Evolutionary conservation across 1,140 invertebrate species (phyloP), one percentile per base, ranked within the genome.

Genomic region (Formica selysi): DNA sequence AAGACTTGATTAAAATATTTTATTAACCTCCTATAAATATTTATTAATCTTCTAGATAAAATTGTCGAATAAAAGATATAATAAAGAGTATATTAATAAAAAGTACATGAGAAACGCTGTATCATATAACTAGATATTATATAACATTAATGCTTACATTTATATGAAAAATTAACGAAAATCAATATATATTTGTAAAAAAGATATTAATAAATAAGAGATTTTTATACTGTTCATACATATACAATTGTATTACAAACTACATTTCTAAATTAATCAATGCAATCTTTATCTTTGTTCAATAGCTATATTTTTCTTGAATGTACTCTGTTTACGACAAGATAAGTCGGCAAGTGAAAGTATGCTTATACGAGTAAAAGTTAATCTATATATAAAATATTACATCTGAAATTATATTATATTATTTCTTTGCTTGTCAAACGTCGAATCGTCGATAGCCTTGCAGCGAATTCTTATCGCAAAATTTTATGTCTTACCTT

Each of bases 381-480:
- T 11, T 74, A 19, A 51, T 51, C 48, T 57, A 36, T 11, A 1
- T 57, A n/a, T 11, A 22, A 59, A 38, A 32, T 6, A 22, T 57
- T 59, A 11, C 16, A 26, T 41, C n/a, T n/a, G 16, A 19, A 74
- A 74, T 73, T 29, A n/a, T 38, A 64, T 44, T 26, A 32, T 48
- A 78, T 44, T 64, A 32, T 74, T 32, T 76, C 32, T 22, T 26
- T 61, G 73, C 41, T 16, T 19, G 81, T 54, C n/a, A 59, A 54
- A 57, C n/a, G 3, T 54, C 54, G 8, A 41, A 64, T 44, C 38
- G 32, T 26, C 80, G 70, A 13, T n/a, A 16, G 22, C 57, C 61
- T 48, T 83, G 22, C 16, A n/a, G 26, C 41, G 26, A 44, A 16
- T 26, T 76, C 73, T 76, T 76, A 76, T 85, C 57, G 36, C 29